Evolutionary conservation across 1,140 invertebrate genomes (phyloP), one percentile per base, ranked within the genome.

Genomic region (Dreissena rostriformis): DNA sequence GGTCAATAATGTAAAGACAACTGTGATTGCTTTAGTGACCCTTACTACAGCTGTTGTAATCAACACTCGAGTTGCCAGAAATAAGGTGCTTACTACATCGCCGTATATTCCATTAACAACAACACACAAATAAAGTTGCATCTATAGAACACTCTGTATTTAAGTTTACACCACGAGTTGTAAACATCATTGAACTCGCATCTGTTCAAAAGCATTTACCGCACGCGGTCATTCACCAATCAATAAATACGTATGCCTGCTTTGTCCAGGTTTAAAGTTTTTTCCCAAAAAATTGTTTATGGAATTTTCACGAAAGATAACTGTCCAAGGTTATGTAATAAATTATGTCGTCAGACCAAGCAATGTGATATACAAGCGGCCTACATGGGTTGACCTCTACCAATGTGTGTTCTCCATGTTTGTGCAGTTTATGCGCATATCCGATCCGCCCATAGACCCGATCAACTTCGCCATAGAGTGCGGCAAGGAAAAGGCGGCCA

Each of bases 391-490:
- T 39, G 39, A 39, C 39, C 39, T 39, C 39, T 39, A 39, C 39
- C 39, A 39, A 39, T 39, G 39, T 39, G 4, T 39, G 39, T 39
- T 39, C 39, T 39, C 39, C 10, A 8, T 78, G 15, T 55, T 57
- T 22, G 71, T 72, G 24, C 29, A 81, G 79, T 81, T 81, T 70
- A 29, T 73, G 17, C 19, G 49, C n/a, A 26, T 26, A 0, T 55
- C 67, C 49, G 79, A 73, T 0, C 68, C 51, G 6, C 79, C 28
- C 1, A 70, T 28, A 70, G 88, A 88, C 71, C 84, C 86, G 10
- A 78, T 88, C 0, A 83, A 84, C 19, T 74, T 70, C 61, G 88
- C 88, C 17, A 87, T 88, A 49, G 79, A 86, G 52, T 61, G 57
- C 26, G 51, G 79, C 1, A 73, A 88, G 26, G 88, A 87, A 68